Evolutionary conservation across 2,888 invertebrate species (phyloP).

Genomic region (Plutella xylostella): DNA sequence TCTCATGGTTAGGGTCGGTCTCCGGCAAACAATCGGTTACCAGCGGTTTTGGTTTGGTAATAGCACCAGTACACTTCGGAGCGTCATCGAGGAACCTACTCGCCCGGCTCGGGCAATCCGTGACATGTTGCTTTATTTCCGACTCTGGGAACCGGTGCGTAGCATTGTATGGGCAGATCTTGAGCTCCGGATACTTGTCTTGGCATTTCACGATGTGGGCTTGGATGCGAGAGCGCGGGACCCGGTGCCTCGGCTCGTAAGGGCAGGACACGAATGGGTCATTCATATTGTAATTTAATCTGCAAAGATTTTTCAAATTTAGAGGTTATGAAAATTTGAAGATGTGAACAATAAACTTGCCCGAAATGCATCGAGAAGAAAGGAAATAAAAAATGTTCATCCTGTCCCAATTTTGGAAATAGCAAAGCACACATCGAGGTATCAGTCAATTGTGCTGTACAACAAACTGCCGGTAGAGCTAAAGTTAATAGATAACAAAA

Average conservation of each 20-base stretch:
- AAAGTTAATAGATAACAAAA: too few species aligned
- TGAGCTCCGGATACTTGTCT: slow-evolving; percentile 39
- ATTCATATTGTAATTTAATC: too few species aligned
- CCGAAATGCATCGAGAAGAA: too few species aligned
- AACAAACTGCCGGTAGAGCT: too few species aligned
- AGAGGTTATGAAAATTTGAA: too few species aligned
- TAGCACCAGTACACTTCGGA: slow-evolving; percentile 14
- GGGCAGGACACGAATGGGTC: slow-evolving; percentile 62
- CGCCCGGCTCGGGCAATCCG: slow-evolving; percentile 23
- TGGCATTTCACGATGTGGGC: slow-evolving; percentile 69
- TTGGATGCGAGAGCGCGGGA: slow-evolving; percentile 60
- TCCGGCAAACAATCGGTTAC: slow-evolving; percentile 28
- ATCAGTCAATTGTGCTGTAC: too few species aligned
- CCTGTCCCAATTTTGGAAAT: too few species aligned
- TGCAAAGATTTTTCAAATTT: too few species aligned
- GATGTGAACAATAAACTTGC: too few species aligned
- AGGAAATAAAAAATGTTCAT: too few species aligned
- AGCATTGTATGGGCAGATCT: slow-evolving; percentile 68
- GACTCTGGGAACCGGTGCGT: slow-evolving; percentile 55
- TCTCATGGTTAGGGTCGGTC: slow-evolving; percentile 33
- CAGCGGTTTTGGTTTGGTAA: slow-evolving; percentile 22
- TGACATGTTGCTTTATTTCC: slow-evolving; percentile 32
- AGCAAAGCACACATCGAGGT: too few species aligned
- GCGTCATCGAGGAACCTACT: slow-evolving; percentile 21
- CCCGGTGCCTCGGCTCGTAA: slow-evolving; percentile 59